Evolutionary conservation across 2,888 invertebrate species (phyloP), one percentile per base, ranked within the genome.

Genomic region (Apodemia hepburni): DNA sequence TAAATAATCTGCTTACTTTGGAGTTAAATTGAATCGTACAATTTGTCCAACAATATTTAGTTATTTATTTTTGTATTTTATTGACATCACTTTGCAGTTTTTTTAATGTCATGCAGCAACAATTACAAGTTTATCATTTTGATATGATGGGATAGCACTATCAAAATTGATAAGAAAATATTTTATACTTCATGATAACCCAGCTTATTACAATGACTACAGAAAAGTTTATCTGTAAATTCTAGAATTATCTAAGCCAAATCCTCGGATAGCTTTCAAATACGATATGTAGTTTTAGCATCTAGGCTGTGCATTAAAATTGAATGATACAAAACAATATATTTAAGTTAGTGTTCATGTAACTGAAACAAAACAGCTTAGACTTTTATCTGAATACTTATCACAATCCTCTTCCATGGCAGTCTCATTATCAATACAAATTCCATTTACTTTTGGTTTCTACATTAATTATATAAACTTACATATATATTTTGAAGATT

Each of bases 131-230:
- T 54, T 54, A 54, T 54, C 54, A 12, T 27, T 27, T 22, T 54
- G 22, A 54, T 54, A 27, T 22, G 12, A 12, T 27, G 18, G 22
- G 12, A 54, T 54, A 22, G 12, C 15, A 3, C 12, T 54, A 27
- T 22, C 27, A 12, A 54, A 54, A 54, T 15, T 27, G 22, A 54
- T 54, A 54, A 54, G 27, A 54, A 15, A 54, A 54, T 3, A 54
- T 54, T 54, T 51, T 51, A 51, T 51, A 51, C 12, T 54, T 54
- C 27, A 22, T 8, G 54, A 54, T 54, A 54, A 51, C 11, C 3
- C 27, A 27, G 27, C 27, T 54, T 22, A 54, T 54, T 27, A 15
- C 11, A 12, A 2, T 54, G 12, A 27, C 22, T 27, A 54, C 7
- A 9, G 0, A 54, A 54, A 54, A 22, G 22, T 54, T 42, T 54